Evolutionary conservation across 2,888 invertebrate genomes (phyloP).

Genomic region (Podotricha telesiphe): DNA sequence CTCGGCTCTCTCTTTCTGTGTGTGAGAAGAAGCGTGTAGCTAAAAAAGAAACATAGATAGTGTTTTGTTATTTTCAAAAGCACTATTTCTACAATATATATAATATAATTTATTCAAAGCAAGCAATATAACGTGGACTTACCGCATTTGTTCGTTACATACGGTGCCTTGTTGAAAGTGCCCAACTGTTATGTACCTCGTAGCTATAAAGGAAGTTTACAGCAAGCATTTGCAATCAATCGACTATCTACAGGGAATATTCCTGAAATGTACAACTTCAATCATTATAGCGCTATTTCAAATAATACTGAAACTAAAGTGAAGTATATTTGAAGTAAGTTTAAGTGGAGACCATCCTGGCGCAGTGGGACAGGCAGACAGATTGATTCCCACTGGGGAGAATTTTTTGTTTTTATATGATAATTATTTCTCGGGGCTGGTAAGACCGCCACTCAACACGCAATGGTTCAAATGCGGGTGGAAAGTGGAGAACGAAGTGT

Average conservation of each 20-base stretch:
- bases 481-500: too few species aligned
- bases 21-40: too few species aligned
- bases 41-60: too few species aligned
- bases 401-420: too few species aligned
- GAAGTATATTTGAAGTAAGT: not conserved
- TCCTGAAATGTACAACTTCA: slow-evolving; percentile 22
- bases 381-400: too few species aligned
- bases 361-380: too few species aligned
- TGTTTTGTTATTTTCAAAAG: too few species aligned
- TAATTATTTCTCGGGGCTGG: too few species aligned
- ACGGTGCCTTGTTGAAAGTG: slow-evolving; percentile 8
- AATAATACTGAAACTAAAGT: slow-evolving; percentile 13
- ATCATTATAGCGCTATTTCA: slow-evolving; percentile 20
- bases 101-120: not conserved
- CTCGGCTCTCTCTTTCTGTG: too few species aligned
- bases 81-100: not conserved
- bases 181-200: slow-evolving; percentile 3
- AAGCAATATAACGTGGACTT: not conserved
- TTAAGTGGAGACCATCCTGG: too few species aligned
- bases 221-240: slow-evolving; percentile 27
- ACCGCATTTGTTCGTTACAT: slow-evolving; percentile 1
- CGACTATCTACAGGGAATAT: slow-evolving; percentile 18
- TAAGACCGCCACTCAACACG: too few species aligned
- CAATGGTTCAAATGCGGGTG: too few species aligned
- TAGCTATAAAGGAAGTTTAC: slow-evolving; percentile 12